Evolutionary conservation across 1,140 invertebrate genomes (phyloP).

Genomic region (Gonioctena quinquepunctata): DNA sequence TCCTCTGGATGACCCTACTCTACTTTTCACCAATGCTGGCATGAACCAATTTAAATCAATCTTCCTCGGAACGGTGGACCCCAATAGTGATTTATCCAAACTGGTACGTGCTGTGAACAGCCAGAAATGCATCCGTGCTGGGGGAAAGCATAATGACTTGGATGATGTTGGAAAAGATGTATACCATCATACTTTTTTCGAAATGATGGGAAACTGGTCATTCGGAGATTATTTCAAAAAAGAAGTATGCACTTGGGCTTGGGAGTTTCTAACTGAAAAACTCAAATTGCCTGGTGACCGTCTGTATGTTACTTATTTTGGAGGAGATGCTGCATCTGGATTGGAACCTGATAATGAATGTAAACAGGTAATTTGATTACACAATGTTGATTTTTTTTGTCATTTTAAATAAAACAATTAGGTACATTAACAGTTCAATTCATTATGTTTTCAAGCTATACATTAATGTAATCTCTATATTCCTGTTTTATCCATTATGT

Average conservation of each 20-base stretch:
- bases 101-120: conserved; percentile 85
- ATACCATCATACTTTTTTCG: conserved; percentile 99
- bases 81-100: conserved; percentile 93
- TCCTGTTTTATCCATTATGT: too few relatives aligned
- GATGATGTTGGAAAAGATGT: conserved; percentile 99
- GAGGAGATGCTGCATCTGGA: conserved; percentile 81
- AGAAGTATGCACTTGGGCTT: conserved; percentile 96
- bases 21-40: conserved; percentile 97
- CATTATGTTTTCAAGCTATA: too few relatives aligned
- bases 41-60: conserved; percentile 99
- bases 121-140: conserved; percentile 98
- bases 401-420: too few relatives aligned
- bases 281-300: conserved; percentile 80
- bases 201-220: conserved; percentile 99
- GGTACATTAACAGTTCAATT: too few relatives aligned
- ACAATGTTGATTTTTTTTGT: too few relatives aligned
- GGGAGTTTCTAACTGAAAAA: conserved; percentile 90
- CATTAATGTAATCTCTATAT: too few relatives aligned
- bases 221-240: conserved; percentile 99
- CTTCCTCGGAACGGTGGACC: conserved; percentile 94
- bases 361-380: conserved; percentile 60
- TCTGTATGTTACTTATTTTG: conserved; percentile 99
- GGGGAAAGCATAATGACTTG: conserved; percentile 99
- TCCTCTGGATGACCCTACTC: conserved; percentile 95
- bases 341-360: conserved; percentile 94